Evolutionary conservation across 2,113 vertebrate genomes (phyloP).

Genomic region (Petromus typicus): DNA sequence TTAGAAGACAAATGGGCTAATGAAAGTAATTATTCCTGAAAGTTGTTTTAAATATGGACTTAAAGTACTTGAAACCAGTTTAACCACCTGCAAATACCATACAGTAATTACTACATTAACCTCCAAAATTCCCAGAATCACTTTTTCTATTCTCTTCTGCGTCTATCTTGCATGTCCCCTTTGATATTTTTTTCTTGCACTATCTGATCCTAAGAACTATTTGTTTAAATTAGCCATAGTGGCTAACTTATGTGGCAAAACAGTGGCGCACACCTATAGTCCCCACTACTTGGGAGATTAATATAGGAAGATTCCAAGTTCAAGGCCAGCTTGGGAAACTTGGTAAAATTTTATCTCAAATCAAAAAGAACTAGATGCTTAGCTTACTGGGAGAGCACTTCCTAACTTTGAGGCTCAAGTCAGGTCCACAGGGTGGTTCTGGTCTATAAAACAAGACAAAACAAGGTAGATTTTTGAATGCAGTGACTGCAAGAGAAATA

Average conservation of each 20-base stretch:
- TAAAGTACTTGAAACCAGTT: neutral
- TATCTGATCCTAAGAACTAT: neutral
- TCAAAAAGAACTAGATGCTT: neutral
- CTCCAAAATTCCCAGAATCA: neutral
- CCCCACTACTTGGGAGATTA: neutral
- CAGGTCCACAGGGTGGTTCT: neutral
- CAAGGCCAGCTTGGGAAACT: neutral
- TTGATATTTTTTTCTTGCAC: no score
- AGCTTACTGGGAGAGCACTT: neutral
- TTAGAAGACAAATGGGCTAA: neutral
- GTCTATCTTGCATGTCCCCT: neutral
- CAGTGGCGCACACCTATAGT: neutral
- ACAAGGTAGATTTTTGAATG: neutral
- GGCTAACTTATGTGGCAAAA: neutral
- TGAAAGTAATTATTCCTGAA: neutral
- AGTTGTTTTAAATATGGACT: neutral
- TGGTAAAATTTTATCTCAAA: neutral
- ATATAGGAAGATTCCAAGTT: neutral
- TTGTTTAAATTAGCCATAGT: neutral
- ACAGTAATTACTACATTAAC: neutral
- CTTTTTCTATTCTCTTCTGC: neutral
- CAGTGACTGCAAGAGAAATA: neutral
- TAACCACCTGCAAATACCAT: neutral
- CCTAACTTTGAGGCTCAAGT: neutral
- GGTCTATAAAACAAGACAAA: neutral